phyloP scores from a whole-genome alignment of 2,113 vertebrate species.

The Poeciliopsis retropinna region DNA sequence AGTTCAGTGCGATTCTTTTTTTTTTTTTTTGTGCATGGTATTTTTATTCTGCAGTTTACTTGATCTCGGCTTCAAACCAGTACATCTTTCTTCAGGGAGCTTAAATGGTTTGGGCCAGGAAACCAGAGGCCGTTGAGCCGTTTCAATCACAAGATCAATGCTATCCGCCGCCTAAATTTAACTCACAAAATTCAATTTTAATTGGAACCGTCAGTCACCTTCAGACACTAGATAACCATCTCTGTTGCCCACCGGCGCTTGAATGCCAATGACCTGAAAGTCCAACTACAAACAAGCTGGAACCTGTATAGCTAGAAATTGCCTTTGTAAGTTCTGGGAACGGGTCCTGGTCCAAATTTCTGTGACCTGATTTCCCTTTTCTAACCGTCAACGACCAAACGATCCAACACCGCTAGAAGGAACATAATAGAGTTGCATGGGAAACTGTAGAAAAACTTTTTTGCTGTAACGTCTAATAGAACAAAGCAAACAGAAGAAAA shows the following conservation, averaged over 20 bases:
- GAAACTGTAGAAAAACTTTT: not conserved
- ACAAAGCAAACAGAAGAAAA: not conserved
- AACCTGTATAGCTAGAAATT: slow-evolving; percentile 52
- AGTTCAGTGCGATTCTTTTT: slow-evolving; percentile 57
- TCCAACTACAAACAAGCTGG: slow-evolving; percentile 57
- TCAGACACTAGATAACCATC: slow-evolving; percentile 45
- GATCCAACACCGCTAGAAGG: slow-evolving; percentile 22
- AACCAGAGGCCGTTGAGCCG: slow-evolving; percentile 56
- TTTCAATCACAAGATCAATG: slow-evolving; percentile 73
- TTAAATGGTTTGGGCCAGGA: slow-evolving; percentile 55
- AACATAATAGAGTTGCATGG: slow-evolving; percentile 16
- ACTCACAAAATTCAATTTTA: slow-evolving; percentile 60
- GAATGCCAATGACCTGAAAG: slow-evolving; percentile 67
- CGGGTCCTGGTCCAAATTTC: slow-evolving; percentile 52
- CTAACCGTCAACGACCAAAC: slow-evolving; percentile 49
- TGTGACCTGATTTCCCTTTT: slow-evolving; percentile 61
- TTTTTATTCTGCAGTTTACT: slow-evolving; percentile 60
- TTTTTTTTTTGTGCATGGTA: slow-evolving; percentile 54
- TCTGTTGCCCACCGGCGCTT: slow-evolving; percentile 54
- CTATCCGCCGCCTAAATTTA: slow-evolving; percentile 64
- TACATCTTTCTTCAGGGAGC: slow-evolving; percentile 51
- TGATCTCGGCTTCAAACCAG: slow-evolving; percentile 63
- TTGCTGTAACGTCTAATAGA: not conserved
- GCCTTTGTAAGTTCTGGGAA: slow-evolving; percentile 57
- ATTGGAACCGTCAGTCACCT: slow-evolving; percentile 54